Evolutionary conservation across 2,797 vertebrate species (phyloP), one percentile per base, ranked within the genome.

Genomic region (Cyclopterus lumpus): DNA sequence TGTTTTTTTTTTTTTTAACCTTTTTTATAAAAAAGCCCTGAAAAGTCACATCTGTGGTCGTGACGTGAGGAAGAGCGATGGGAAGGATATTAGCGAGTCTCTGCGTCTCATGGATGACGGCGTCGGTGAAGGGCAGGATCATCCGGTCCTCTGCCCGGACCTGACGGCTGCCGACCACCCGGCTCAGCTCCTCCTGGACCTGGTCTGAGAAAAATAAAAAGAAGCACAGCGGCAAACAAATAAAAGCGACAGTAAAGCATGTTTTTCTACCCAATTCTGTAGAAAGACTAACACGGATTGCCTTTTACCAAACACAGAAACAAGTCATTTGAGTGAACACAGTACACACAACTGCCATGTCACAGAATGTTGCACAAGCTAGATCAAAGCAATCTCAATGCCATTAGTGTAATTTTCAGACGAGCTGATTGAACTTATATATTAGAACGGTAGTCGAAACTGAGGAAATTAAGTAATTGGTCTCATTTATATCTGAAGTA

Each of bases 51-150:
- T 95, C 91, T 69, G 0, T 16, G 73, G 44, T 86, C 67, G 92
- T 92, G 62, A 32, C 65, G 51, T 92, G 93, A 71, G 86, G 72
- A 26, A 93, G 0, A 5, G 86, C 1, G 49, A 84, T 32, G 22
- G 92, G 91, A 22, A 65, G 2, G 8, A 94, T 70, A 73, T 81
- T 87, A 8, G 75, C 82, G 5, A 89, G 18, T 67, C 91, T 87
- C 89, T 92, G 92, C 20, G 53, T 80, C 80, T 94, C 93, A 14
- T 93, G 91, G 51, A 93, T 80, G 54, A 93, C 93, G 9, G 93
- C 92, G 0, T 93, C 77, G 16, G 83, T 84, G 67, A 86, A 94
- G 0, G 89, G 89, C 34, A 93, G 79, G 69, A 83, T 86, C 53
- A 81, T 93, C 53, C 88, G 67, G 67, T 94, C 91, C 1, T 88